Percentiles rank a stretch among this genome's conserved stretches.
Evolutionary conservation across 2,113 vertebrate species (phyloP).

Genomic region (Lophochroa leadbeateri): DNA sequence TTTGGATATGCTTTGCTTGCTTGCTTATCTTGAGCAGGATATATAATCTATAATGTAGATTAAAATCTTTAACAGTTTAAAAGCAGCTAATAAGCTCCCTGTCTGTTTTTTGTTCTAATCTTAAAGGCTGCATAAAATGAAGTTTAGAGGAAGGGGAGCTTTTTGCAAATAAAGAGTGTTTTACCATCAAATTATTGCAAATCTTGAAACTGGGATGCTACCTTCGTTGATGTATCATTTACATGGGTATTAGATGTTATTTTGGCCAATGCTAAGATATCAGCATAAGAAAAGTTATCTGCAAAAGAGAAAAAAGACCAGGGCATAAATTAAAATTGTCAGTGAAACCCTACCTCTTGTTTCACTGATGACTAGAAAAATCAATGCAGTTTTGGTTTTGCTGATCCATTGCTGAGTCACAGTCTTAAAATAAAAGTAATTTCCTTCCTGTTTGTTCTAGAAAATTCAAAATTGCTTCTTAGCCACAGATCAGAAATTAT

Average conservation of each 20-base stretch:
- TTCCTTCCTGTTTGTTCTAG: constrained; percentile 50
- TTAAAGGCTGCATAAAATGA: background rate
- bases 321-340: background rate
- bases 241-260: background rate
- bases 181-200: background rate
- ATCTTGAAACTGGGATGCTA: background rate
- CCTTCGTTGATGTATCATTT: background rate
- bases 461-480: constrained; percentile 47
- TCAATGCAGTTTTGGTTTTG: constrained; percentile 15
- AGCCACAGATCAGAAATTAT: constrained; percentile 18
- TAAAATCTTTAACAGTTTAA: background rate
- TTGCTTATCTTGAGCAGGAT: background rate
- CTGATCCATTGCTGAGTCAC: constrained; percentile 41
- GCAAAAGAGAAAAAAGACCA: background rate
- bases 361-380: constrained; percentile 8
- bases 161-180: background rate
- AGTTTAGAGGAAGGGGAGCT: background rate
- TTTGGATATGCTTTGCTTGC: background rate
- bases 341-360: background rate
- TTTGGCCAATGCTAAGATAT: background rate
- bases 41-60: background rate
- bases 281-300: background rate
- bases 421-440: constrained; percentile 36
- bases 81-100: background rate
- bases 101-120: background rate